These are phyloP conservation scores for Pocillopora meandrina DNA, from an alignment of 92 coral and sea anemone species.

Conservation along the genomic window DNA sequence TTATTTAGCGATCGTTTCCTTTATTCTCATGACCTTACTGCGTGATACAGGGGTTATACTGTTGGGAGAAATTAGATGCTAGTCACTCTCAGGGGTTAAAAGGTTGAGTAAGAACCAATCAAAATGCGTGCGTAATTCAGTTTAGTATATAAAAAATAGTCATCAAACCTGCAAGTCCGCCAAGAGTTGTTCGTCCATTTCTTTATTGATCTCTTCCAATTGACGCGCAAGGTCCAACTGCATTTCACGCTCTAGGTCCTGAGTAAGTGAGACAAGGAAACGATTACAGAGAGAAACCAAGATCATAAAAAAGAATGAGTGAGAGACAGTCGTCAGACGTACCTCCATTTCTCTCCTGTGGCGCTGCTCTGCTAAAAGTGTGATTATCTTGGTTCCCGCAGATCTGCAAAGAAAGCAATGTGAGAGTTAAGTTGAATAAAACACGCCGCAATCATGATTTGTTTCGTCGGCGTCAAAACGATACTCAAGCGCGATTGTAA, in stretches of 20 bases:
- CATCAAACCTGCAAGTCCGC: constrained; percentile 75
- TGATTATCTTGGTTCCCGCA: constrained; percentile 64
- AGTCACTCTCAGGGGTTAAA: too few relatives aligned
- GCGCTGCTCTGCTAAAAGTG: constrained; percentile 75
- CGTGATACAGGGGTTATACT: too few relatives aligned
- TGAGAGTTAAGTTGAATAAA: background rate
- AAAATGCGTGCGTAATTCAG: too few relatives aligned
- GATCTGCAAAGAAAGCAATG: constrained; percentile 56
- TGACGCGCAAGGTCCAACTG: constrained; percentile 84
- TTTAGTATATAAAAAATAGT: background rate
- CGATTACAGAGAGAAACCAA: background rate
- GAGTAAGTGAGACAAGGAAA: background rate
- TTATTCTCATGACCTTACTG: too few relatives aligned
- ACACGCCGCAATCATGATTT: too few relatives aligned
- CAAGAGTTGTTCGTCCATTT: constrained; percentile 80
- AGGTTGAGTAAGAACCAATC: too few relatives aligned
- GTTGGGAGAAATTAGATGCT: too few relatives aligned
- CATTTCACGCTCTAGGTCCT: constrained; percentile 94
- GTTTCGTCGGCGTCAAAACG: too few relatives aligned
- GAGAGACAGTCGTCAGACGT: background rate
- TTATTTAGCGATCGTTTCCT: too few relatives aligned
- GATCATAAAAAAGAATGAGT: background rate
- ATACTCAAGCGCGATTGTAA: too few relatives aligned
- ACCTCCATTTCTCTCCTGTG: constrained; percentile 86
- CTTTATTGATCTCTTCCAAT: constrained; percentile 69